These are phyloP conservation scores for Drosophila virilis DNA, from an alignment of 1,140 invertebrate genomes.

Conservation along the genomic window DNA sequence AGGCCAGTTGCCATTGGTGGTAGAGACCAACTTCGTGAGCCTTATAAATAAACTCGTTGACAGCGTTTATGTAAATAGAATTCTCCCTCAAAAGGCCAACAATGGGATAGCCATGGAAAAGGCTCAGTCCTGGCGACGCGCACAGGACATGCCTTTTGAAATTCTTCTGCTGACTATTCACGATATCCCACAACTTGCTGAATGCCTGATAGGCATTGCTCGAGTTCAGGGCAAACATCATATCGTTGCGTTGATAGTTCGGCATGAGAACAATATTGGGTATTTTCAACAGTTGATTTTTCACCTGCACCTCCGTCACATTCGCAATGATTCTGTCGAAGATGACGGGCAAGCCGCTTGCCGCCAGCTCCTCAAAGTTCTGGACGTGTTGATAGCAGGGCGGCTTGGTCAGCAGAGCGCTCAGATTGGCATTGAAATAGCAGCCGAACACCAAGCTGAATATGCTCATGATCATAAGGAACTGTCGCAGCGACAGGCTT, in stretches of 20 bases:
- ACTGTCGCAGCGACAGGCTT: constrained; percentile 7
- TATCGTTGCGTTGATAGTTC: neutral
- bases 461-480: constrained; percentile 47
- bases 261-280: neutral
- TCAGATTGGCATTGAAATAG: constrained; percentile 53
- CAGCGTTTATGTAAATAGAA: constrained; percentile 2
- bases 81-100: neutral
- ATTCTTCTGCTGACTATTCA: neutral
- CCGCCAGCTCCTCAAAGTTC: constrained; percentile 30
- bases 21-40: neutral
- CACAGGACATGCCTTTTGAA: neutral
- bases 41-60: constrained; percentile 3
- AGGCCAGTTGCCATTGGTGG: neutral
- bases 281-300: neutral
- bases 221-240: neutral
- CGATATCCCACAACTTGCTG: neutral
- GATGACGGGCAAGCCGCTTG: neutral
- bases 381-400: neutral
- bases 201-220: constrained; percentile 4
- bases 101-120: neutral
- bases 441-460: constrained; percentile 46
- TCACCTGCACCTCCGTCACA: too few species aligned
- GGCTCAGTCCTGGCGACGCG: neutral
- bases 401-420: constrained; percentile 36
- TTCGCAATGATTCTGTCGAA: neutral